Evolutionary conservation across 1,140 invertebrate species (phyloP), one percentile per base, ranked within the genome.

Genomic region (Catajapyx aquilonaris): DNA sequence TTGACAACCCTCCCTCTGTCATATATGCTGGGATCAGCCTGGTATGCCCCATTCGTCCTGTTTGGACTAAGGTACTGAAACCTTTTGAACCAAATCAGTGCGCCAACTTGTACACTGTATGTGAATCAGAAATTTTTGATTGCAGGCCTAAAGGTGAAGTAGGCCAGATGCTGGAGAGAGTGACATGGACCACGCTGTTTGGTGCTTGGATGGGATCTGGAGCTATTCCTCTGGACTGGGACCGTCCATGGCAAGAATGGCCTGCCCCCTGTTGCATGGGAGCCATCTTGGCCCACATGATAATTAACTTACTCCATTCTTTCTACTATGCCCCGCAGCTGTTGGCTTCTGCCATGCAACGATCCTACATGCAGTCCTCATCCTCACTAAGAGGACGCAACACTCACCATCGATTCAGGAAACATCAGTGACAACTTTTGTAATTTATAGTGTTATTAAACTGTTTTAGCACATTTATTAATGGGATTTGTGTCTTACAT

Each of bases 141-240:
- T n/a, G n/a, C n/a, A n/a, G n/a, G 15, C 36, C 36, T 30, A 43
- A 38, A 34, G 62, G 68, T 45, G 53, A 61, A 15, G 54, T 70
- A 17, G 52, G 63, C 5, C 56, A 66, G 34, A 68, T 71, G 50
- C 46, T 74, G 2, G 60, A 63, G 21, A 62, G 64, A 21, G 68
- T 68, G 48, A 17, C 39, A 10, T 37, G 36, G n/a, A 38, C 39
- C 19, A 48, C 74, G 13, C 47, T 88, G 10, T 50, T 84, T 22
- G 85, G 86, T n/a, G 71, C 81, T 9, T 93, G 85, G 84, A 48
- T 81, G 5, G 83, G 85, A 13, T 79, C 83, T 18, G 66, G 81
- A 42, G 73, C 83, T 1, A 84, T 91, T 41, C 86, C 86, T 18
- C 56, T 94, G 9, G 86, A 94, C 54, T 94, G 87, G 87, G 81